Base-by-base conservation (phyloP, 1,140 invertebrate species). In the Aplysia californica region DNA sequence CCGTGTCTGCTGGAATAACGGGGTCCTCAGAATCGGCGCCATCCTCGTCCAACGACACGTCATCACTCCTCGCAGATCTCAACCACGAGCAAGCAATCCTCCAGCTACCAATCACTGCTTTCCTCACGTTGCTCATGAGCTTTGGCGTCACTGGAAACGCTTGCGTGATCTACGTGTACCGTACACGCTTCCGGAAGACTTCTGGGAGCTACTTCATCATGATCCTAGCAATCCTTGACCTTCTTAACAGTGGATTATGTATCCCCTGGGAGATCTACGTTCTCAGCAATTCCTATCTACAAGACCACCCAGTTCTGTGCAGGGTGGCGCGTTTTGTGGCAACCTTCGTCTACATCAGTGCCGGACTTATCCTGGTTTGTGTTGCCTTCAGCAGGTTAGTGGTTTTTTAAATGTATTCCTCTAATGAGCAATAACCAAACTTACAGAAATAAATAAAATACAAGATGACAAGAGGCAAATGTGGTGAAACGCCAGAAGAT, bases 151-250 rank as follows among this genome's bases (percentile, higher is more conserved):
- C 64, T 20, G 76, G 76, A 18, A 78, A 78, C 35, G 29, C 58
- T 33, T 72, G 67, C 33, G 70, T 73, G 44, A 33, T 72, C 44
- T 59, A 73, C 33, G 70, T 78, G 61, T 78, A 78, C 70, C 44
- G 76, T 36, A 65, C 70, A 38, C 59, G 70, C 33, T 71, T 58
- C 10, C 59, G 70, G 23, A 73, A 73, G 70, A 67, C 44, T 0
- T 72, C 76, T 21, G 64, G 67, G 2, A 73, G 70, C 38, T 72
- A 71, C 36, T 78, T 78, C 70, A 73, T 78, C 59, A 72, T 78
- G 67, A 33, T 70, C 20, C 70, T 78, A 41, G 69, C 76, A 29
- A 58, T 78, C 18, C n/a, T 73, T 58, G 76, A 78, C 44, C 35
- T 78, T 2, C 21, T 66, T 6, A 66, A 58, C 61, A 56, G 69